Evolutionary conservation across 2,113 vertebrate species (phyloP).

Genomic region (Saccopteryx bilineata): DNA sequence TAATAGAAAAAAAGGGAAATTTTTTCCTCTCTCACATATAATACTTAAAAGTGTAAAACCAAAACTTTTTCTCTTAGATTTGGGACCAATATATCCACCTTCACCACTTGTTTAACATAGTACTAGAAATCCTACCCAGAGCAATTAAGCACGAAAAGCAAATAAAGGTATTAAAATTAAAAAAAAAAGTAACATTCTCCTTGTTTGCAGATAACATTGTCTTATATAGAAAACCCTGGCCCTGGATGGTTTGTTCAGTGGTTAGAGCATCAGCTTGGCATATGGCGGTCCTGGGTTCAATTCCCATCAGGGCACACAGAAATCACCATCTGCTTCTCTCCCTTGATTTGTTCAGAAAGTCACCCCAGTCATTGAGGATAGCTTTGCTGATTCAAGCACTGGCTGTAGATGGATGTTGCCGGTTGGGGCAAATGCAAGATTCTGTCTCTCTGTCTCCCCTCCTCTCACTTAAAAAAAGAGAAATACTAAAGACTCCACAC

Average conservation of each 20-base stretch:
- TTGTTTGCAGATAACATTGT: background rate
- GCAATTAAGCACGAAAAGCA: background rate
- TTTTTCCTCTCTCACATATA: background rate
- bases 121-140: background rate
- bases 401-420: too few species aligned
- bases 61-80: background rate
- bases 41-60: background rate
- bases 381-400: too few species aligned
- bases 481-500: background rate
- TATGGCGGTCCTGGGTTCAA: too few species aligned
- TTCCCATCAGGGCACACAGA: too few species aligned
- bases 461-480: too few species aligned
- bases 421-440: too few species aligned
- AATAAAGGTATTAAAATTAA: background rate
- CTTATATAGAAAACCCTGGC: background rate
- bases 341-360: too few species aligned
- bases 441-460: too few species aligned
- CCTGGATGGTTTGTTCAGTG: too few species aligned
- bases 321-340: too few species aligned
- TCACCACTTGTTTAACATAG: background rate
- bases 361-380: too few species aligned
- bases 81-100: background rate
- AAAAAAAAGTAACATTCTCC: background rate
- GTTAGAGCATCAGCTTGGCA: too few species aligned
- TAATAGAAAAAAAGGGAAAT: background rate